phyloP scores from a whole-genome alignment of 2,888 invertebrate genomes.

The Odontothrips loti region DNA sequence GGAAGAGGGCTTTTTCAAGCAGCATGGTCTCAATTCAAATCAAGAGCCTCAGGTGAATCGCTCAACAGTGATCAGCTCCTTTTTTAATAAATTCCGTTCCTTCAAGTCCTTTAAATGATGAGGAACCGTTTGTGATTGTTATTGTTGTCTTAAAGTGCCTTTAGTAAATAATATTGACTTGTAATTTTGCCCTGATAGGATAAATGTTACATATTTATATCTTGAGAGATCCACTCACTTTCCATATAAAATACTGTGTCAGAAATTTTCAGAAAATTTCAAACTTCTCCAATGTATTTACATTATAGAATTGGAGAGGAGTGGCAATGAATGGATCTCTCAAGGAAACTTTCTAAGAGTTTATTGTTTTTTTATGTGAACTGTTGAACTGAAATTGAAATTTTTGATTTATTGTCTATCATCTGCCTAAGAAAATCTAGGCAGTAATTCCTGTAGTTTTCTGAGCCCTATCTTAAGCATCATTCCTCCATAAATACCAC shows the following conservation, averaged over 20 bases:
- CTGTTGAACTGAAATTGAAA: background rate
- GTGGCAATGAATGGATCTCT: background rate
- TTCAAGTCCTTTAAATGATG: conserved; percentile 11
- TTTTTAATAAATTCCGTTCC: conserved; percentile 3
- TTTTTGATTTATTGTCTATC: too few relatives aligned
- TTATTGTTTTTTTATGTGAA: background rate
- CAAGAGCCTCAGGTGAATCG: background rate
- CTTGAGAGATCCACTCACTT: background rate
- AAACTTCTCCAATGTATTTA: background rate
- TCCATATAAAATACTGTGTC: background rate
- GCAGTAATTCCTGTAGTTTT: too few relatives aligned
- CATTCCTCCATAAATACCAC: too few relatives aligned
- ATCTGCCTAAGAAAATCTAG: too few relatives aligned
- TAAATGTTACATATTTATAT: background rate
- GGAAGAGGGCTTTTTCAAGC: background rate
- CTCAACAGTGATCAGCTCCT: conserved; percentile 11
- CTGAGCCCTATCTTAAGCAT: too few relatives aligned
- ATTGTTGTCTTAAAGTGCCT: background rate
- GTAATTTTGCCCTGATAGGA: background rate
- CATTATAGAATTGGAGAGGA: background rate
- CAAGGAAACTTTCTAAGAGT: background rate
- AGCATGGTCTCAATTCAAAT: background rate
- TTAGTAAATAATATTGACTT: background rate
- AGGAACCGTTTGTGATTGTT: background rate
- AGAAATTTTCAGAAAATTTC: background rate